A percentile compares a stretch with the other conserved stretches of the same genome.
phyloP scores from a whole-genome alignment of 2,797 vertebrate genomes.

The Phalanger gymnotis region DNA sequence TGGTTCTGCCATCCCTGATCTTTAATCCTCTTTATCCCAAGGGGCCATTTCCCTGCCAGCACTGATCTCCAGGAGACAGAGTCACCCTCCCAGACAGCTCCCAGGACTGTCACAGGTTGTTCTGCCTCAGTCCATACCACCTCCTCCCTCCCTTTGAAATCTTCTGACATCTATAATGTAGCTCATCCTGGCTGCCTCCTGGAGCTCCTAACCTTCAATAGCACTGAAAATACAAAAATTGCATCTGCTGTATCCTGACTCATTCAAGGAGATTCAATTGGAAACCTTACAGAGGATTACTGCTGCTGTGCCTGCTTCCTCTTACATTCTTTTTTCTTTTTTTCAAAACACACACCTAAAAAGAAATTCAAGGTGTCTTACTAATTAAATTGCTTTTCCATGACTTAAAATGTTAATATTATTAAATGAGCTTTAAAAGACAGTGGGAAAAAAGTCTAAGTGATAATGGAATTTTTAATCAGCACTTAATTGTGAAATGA shows the following conservation, averaged over 20 bases:
- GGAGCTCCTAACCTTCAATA: neutral
- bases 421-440: constrained; percentile 70
- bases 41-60: neutral
- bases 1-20: neutral
- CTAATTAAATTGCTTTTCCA: constrained; percentile 72
- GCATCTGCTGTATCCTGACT: neutral
- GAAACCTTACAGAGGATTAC: neutral
- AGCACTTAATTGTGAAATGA: constrained; percentile 70
- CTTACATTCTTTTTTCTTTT: neutral
- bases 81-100: neutral
- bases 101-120: neutral
- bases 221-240: neutral
- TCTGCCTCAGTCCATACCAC: neutral
- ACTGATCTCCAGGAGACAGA: neutral
- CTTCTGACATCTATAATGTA: neutral
- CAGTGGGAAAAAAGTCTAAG: constrained; percentile 61
- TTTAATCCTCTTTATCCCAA: neutral
- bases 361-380: constrained; percentile 41
- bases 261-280: neutral
- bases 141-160: neutral
- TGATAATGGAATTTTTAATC: constrained; percentile 65
- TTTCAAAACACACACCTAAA: constrained; percentile 36
- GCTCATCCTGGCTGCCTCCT: neutral
- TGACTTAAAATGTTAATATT: constrained; percentile 65
- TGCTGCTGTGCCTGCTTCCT: neutral